A percentile compares a stretch with the other conserved stretches of the same genome.
Conservation (phyloP, 1,140 invertebrate genomes). For the Lasioglossum albipes region DNA sequence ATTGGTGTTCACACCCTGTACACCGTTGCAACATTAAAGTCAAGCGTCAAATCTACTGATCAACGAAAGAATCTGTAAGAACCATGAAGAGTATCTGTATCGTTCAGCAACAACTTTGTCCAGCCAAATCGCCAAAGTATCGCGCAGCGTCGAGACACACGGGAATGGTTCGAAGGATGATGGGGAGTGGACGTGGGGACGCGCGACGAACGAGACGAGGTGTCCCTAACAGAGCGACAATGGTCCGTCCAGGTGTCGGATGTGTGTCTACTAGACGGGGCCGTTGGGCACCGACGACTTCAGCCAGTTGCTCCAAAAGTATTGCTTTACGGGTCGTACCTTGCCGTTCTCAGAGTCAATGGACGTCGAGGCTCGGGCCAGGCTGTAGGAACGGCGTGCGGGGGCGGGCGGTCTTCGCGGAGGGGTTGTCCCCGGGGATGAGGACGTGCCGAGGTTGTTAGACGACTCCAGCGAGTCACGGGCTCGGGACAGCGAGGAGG, state of each 20-base stretch:
- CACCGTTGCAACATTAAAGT: too few species aligned
- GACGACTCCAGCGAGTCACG: slow-evolving; percentile 74
- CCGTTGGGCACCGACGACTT: slow-evolving; percentile 80
- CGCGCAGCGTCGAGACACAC: neutral
- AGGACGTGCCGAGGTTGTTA: slow-evolving; percentile 54
- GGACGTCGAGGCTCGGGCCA: slow-evolving; percentile 67
- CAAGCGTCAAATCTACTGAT: too few species aligned
- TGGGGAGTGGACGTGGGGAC: neutral
- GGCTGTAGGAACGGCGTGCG: slow-evolving; percentile 73
- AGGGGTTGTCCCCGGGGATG: slow-evolving; percentile 65
- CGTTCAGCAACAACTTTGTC: too few species aligned
- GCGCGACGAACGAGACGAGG: slow-evolving; percentile 32
- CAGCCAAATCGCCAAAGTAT: too few species aligned
- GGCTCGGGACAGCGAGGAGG: slow-evolving; percentile 71
- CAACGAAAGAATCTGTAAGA: too few species aligned
- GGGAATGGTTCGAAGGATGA: too few species aligned
- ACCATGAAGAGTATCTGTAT: too few species aligned
- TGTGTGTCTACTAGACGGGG: slow-evolving; percentile 67
- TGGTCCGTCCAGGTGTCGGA: slow-evolving; percentile 48
- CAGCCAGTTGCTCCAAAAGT: slow-evolving; percentile 85
- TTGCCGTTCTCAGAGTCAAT: slow-evolving; percentile 81
- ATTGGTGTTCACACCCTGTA: too few species aligned
- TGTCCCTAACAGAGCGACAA: slow-evolving; percentile 53
- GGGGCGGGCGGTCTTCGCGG: slow-evolving; percentile 75
- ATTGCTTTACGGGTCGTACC: slow-evolving; percentile 85